Evolutionary conservation across 1,140 invertebrate species (phyloP).

Genomic region (Heliconius hermathena): DNA sequence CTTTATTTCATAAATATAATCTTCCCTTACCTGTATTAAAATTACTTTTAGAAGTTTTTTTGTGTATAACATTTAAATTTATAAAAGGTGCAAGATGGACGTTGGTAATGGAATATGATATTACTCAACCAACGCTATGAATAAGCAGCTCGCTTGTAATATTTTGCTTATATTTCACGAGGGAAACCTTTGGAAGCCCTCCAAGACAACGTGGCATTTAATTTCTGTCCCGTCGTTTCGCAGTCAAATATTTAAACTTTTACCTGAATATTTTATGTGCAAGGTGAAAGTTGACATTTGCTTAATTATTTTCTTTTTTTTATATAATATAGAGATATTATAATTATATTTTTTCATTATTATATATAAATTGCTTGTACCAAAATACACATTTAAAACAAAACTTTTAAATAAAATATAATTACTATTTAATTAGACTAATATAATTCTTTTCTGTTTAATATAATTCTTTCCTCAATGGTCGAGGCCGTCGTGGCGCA

Average conservation of each 20-base stretch:
- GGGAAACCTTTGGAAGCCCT: conserved; percentile 18
- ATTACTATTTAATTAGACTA: too few species aligned
- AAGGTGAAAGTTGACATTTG: conserved; percentile 4
- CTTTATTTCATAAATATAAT: too few species aligned
- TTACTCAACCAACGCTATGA: conserved; percentile 9
- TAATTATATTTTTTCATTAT: too few species aligned
- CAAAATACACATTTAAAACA: too few species aligned
- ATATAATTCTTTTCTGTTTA: too few species aligned
- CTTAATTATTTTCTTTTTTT: neutral
- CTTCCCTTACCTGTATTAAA: neutral
- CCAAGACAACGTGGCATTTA: conserved; percentile 22
- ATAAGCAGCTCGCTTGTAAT: conserved; percentile 9
- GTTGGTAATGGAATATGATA: neutral
- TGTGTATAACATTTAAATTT: neutral
- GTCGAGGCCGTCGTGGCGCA: too few species aligned
- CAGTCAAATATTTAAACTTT: conserved; percentile 14
- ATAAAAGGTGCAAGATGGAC: neutral
- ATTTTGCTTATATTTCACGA: conserved; percentile 21
- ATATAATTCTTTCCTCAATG: too few species aligned
- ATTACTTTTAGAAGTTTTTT: neutral
- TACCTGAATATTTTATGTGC: conserved; percentile 2
- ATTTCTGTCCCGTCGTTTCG: conserved; percentile 15
- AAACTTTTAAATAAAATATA: too few species aligned
- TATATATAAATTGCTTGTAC: too few species aligned
- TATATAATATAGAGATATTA: too few species aligned